Conservation (phyloP, 2,888 invertebrate genomes). For the Keiferia lycopersicella region DNA sequence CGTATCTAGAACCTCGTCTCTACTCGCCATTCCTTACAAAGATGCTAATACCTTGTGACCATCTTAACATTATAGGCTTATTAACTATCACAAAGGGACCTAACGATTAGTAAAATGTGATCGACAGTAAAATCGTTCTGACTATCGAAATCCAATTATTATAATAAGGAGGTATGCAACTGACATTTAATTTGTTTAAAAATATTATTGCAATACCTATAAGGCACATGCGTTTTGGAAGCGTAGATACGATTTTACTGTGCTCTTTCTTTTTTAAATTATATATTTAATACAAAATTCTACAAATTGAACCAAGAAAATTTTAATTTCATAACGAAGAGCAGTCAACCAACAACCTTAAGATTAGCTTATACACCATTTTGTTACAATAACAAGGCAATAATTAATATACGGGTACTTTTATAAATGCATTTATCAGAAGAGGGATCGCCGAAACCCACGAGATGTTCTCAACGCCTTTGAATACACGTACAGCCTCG, state of each 20-base stretch:
- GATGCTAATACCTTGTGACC: neutral
- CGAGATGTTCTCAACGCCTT: conserved; percentile 22
- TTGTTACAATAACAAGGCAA: neutral
- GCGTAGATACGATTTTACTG: too few relatives aligned
- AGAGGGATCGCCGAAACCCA: conserved; percentile 4
- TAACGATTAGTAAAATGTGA: conserved; percentile 1
- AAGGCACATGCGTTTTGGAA: neutral
- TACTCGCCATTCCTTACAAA: conserved; percentile 12
- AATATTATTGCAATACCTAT: conserved; percentile 6
- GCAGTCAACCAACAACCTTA: too few relatives aligned
- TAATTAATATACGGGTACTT: neutral
- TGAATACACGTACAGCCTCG: conserved; percentile 26
- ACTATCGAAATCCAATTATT: conserved; percentile 6
- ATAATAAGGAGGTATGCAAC: neutral
- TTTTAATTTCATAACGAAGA: too few relatives aligned
- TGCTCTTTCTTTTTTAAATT: too few relatives aligned
- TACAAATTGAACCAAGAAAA: too few relatives aligned
- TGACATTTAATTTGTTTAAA: neutral
- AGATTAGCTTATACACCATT: neutral
- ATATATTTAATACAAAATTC: too few relatives aligned
- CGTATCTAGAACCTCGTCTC: conserved; percentile 40
- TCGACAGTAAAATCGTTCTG: neutral
- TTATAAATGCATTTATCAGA: conserved; percentile 5
- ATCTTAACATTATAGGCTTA: conserved; percentile 10
- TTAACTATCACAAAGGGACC: conserved; percentile 17